Percentiles rank a stretch among this genome's conserved stretches.
Evolutionary conservation across 2,113 vertebrate genomes (phyloP).

Genomic region (Petaurus breviceps): DNA sequence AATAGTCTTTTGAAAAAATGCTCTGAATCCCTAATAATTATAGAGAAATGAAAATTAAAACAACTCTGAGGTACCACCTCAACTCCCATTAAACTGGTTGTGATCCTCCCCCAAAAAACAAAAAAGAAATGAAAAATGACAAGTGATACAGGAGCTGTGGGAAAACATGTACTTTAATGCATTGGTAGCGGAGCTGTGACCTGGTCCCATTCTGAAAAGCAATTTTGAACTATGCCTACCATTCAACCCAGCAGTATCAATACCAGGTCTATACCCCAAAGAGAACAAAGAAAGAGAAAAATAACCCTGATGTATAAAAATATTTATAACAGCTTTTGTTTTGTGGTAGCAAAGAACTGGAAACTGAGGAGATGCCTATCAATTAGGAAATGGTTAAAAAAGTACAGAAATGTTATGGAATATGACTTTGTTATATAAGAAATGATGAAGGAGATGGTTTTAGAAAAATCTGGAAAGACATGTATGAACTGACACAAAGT

Average conservation of each 20-base stretch:
- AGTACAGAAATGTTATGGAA: not conserved
- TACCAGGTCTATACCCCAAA: not conserved
- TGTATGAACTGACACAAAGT: too few species aligned
- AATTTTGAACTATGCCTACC: not conserved
- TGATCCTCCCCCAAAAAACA: not conserved
- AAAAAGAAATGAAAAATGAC: not conserved
- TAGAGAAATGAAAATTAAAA: not conserved
- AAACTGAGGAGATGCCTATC: not conserved
- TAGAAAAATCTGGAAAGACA: too few species aligned
- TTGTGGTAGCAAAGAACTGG: not conserved
- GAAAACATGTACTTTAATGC: not conserved
- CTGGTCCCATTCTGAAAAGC: not conserved
- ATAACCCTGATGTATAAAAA: not conserved
- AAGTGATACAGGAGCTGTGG: not conserved
- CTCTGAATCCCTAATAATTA: not conserved
- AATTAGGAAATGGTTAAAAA: not conserved
- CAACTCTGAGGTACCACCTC: not conserved
- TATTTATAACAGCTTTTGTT: too few species aligned
- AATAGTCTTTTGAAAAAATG: not conserved
- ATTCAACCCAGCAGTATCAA: not conserved
- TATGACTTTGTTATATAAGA: not conserved
- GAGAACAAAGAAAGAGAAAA: not conserved
- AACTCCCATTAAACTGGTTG: not conserved
- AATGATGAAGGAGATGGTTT: not conserved
- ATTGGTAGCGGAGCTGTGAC: not conserved